A percentile compares a stretch with the other conserved stretches of the same genome.
phyloP scores from a whole-genome alignment of 2,888 invertebrate genomes.

The Coenonympha glycerion region DNA sequence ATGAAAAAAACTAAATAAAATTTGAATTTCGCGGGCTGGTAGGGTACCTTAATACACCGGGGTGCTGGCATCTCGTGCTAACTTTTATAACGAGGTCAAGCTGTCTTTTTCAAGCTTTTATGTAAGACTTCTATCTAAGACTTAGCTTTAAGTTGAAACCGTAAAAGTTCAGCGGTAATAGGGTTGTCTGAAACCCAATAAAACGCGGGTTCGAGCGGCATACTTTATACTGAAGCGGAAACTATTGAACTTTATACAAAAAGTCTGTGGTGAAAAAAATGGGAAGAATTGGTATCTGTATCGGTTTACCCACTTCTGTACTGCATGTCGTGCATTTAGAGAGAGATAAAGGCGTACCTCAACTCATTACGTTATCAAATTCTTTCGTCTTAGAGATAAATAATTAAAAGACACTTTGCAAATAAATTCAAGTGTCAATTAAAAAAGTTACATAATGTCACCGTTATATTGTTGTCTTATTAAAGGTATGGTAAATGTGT shows the following conservation, averaged over 20 bases:
- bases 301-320: no score
- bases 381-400: no score
- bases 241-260: neutral
- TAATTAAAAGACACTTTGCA: neutral
- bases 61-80: constrained; percentile 17
- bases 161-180: constrained; percentile 1
- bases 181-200: neutral
- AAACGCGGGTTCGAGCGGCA: neutral
- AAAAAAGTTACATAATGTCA: constrained; percentile 15
- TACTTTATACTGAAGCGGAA: neutral
- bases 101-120: constrained; percentile 24
- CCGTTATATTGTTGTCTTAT: constrained; percentile 22
- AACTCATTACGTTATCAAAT: no score
- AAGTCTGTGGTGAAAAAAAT: no score
- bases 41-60: constrained; percentile 18
- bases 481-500: constrained; percentile 24
- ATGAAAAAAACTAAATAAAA: no score
- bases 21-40: no score
- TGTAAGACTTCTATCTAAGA: constrained; percentile 19
- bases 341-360: no score
- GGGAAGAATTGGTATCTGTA: no score
- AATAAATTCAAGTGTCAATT: neutral
- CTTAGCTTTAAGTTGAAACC: constrained; percentile 15
- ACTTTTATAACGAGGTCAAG: constrained; percentile 24
- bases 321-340: no score